Percentiles rank a stretch among this genome's conserved stretches.
Conservation (phyloP, 2,113 vertebrate species). For the Esox niger region DNA sequence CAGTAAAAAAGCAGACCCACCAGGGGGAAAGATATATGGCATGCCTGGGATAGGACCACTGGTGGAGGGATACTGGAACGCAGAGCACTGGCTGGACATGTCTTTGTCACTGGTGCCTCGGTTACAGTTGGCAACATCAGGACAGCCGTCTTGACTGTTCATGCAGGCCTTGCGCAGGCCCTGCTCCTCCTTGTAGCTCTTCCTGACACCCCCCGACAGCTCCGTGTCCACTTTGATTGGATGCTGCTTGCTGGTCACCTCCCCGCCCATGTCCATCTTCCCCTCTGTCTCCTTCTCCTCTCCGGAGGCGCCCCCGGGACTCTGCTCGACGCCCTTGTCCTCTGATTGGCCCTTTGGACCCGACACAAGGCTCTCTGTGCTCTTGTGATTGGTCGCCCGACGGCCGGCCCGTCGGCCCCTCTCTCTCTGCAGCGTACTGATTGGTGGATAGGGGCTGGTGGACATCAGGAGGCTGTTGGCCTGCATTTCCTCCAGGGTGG, state of each 20-base stretch:
- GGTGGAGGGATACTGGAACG: constrained; percentile 74
- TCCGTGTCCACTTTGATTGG: constrained; percentile 73
- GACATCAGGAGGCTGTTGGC: constrained; percentile 81
- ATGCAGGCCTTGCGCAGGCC: constrained; percentile 68
- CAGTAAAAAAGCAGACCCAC: constrained; percentile 48
- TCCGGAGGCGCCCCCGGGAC: constrained; percentile 59
- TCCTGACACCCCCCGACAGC: constrained; percentile 53
- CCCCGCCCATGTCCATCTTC: constrained; percentile 75
- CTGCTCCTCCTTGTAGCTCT: constrained; percentile 72
- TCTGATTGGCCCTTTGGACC: constrained; percentile 75
- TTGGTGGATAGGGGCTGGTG: constrained; percentile 76
- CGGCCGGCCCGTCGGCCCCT: constrained; percentile 77
- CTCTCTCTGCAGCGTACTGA: constrained; percentile 82
- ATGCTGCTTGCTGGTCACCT: constrained; percentile 64
- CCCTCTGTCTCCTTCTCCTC: constrained; percentile 80
- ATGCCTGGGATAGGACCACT: constrained; percentile 66
- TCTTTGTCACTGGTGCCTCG: constrained; percentile 71
- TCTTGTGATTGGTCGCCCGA: constrained; percentile 76
- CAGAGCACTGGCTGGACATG: constrained; percentile 67
- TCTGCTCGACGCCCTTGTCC: constrained; percentile 71
- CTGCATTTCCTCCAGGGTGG: constrained; percentile 79
- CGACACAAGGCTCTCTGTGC: constrained; percentile 58
- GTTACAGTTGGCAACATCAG: constrained; percentile 64
- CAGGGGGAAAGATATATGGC: constrained; percentile 78
- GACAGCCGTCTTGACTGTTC: constrained; percentile 61